These are phyloP conservation scores for western clawed frog (Xenopus tropicalis) DNA, from an alignment of 2,113 vertebrate genomes.

Conservation along the genomic window UCB_Xtro_10.0 CM004449.2:100093501-100094000, in stretches of 20 bases:
- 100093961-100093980: constrained; percentile 2
- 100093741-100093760: constrained; percentile 40
- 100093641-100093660: constrained; percentile 31
- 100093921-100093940: constrained; percentile 24
- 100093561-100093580: neutral
- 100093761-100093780: constrained; percentile 46
- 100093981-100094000: constrained; percentile 18
- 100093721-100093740: constrained; percentile 43
- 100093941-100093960: constrained; percentile 1
- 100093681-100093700: constrained; percentile 45
- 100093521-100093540: neutral
- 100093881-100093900: constrained; percentile 40
- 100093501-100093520: neutral
- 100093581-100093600: constrained; percentile 25
- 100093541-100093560: neutral
- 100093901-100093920: constrained; percentile 28
- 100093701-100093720: constrained; percentile 43
- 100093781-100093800: constrained; percentile 44
- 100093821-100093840: constrained; percentile 46
- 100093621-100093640: constrained; percentile 29
- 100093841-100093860: constrained; percentile 40
- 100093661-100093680: constrained; percentile 36
- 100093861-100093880: constrained; percentile 35
- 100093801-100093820: constrained; percentile 45
- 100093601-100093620: constrained; percentile 42